Conservation (phyloP, 2,888 invertebrate species). For the Drosophila formosana region DNA sequence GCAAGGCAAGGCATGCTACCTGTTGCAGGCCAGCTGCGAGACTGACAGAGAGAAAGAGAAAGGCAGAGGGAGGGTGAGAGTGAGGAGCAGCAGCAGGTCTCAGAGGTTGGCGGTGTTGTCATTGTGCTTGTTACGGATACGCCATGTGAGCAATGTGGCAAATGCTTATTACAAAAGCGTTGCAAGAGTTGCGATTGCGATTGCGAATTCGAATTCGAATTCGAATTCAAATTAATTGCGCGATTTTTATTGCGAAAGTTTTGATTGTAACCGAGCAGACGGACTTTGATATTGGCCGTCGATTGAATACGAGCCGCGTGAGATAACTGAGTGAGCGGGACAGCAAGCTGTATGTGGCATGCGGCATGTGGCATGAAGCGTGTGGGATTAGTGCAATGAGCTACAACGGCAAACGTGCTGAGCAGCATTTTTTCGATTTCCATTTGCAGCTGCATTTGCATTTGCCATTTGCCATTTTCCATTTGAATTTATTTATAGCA, state of each 20-base stretch:
- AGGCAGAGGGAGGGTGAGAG: no score
- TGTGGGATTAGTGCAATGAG: conserved; percentile 47
- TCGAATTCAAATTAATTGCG: conserved; percentile 34
- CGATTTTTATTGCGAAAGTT: conserved; percentile 72
- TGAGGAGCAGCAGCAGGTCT: not conserved
- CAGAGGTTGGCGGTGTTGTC: conserved; percentile 17
- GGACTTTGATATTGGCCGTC: conserved; percentile 3
- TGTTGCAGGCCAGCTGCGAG: conserved; percentile 43
- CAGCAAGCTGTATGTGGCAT: not conserved
- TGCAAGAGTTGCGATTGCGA: conserved; percentile 7
- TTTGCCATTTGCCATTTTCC: conserved; percentile 44
- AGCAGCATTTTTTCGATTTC: conserved; percentile 44
- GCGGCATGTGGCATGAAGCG: no score
- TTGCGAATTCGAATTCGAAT: conserved; percentile 20
- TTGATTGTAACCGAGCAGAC: conserved; percentile 26
- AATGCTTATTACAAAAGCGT: conserved; percentile 9
- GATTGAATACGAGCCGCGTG: not conserved
- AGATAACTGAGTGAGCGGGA: no score
- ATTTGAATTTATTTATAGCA: conserved; percentile 65
- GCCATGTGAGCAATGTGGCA: conserved; percentile 18
- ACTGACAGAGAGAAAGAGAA: not conserved
- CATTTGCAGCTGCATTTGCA: conserved; percentile 26
- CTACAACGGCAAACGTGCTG: conserved; percentile 19
- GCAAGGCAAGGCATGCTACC: conserved; percentile 20
- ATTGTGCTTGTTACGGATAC: conserved; percentile 37